Evolutionary conservation across 2,797 vertebrate genomes (phyloP).

Genomic region (Bovichtus diacanthus): DNA sequence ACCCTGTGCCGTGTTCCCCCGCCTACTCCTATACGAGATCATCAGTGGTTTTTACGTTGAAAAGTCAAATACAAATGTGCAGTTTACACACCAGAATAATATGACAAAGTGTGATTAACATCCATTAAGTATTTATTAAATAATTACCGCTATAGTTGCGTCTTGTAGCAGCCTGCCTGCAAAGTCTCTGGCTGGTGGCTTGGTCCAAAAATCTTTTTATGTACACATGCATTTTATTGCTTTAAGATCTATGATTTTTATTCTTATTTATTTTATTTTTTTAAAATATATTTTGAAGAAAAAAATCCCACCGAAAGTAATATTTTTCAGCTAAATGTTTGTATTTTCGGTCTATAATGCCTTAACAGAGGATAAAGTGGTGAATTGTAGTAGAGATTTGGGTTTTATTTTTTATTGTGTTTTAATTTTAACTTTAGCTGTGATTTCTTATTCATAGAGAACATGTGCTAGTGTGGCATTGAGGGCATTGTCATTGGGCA

Average conservation of each 20-base stretch:
- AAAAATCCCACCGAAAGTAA: too few relatives aligned
- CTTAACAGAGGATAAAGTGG: not conserved
- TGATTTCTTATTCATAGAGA: not conserved
- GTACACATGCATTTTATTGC: not conserved
- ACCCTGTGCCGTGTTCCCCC: too few relatives aligned
- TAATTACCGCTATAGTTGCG: not conserved
- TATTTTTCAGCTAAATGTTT: not conserved
- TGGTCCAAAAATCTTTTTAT: not conserved
- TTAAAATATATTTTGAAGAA: too few relatives aligned
- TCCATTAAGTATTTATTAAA: not conserved
- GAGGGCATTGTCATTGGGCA: not conserved
- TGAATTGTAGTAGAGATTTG: not conserved
- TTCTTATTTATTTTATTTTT: not conserved
- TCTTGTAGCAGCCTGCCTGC: not conserved
- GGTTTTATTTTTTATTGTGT: not conserved
- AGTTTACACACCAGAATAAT: not conserved
- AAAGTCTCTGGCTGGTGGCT: not conserved
- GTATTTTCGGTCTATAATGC: not conserved
- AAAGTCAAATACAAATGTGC: too few relatives aligned
- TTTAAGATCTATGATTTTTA: too few relatives aligned
- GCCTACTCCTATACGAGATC: too few relatives aligned
- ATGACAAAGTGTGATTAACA: not conserved
- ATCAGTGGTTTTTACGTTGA: too few relatives aligned
- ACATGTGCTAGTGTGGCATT: not conserved
- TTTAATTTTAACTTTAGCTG: not conserved